Base-by-base conservation (phyloP, 2,113 vertebrate genomes). In the Capreolus pygargus region DNA sequence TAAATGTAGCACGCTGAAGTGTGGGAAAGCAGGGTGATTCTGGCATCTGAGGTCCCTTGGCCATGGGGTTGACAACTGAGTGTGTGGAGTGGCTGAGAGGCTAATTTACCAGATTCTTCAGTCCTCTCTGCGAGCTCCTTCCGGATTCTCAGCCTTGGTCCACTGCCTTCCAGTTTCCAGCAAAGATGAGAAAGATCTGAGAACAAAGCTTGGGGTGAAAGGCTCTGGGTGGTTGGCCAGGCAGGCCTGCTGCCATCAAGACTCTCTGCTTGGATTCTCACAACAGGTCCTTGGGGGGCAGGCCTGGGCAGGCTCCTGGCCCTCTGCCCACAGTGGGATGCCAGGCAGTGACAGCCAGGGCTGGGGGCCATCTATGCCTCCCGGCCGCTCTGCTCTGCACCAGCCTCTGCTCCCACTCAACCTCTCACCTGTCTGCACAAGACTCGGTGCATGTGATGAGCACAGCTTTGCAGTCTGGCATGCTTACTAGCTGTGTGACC, bases 21-120 rank as follows among this genome's bases (percentile, higher is more conserved):
- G 1, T 2, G 3, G 27, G 85, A 45, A 70, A 89, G 55, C 12
- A 83, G 70, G 4, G 12, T 7, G 0, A n/a, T 67, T 27, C 47
- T 57, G 70, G 52, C 8, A 2, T 36, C 33, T 36, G 21, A 10
- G 15, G 47, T 27, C 43, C 83, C 11, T 14, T 11, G 60, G n/a
- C 21, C 45, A 4, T 27, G 76, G 33, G 17, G 5, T 17, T 10
- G 21, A 61, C 61, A 27, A 23, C 33, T 8, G 86, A 36, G 25
- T 1, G 0, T 19, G 64, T 15, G 47, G 57, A 27, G 12, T 39
- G n/a, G n/a, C 2, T 7, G 17, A 64, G 74, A 2, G 0, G 19
- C 27, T 19, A n/a, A 2, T 55, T 8, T 28, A 7, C 27, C 39
- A 19, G 27, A 10, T 50, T 36, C 45, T 67, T 47, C 25, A 2